These are phyloP conservation scores for Athalia rosae DNA, from an alignment of 2,888 invertebrate genomes.

Conservation along the genomic window DNA sequence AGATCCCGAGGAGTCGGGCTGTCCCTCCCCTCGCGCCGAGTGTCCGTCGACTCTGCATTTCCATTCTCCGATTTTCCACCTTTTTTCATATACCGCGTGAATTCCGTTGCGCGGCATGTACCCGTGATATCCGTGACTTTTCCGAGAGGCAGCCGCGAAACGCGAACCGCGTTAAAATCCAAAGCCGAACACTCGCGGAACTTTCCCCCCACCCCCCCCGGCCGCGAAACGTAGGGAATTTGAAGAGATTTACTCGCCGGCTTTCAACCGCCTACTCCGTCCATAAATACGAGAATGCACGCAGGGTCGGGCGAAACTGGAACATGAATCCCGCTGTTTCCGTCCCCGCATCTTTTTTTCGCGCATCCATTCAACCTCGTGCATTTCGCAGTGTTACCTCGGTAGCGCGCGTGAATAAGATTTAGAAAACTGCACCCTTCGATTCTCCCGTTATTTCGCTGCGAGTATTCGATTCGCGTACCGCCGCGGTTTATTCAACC, in stretches of 20 bases:
- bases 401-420: too few relatives aligned
- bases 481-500: too few relatives aligned
- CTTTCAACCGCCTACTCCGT: constrained; percentile 48
- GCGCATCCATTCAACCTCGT: not conserved
- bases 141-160: not conserved
- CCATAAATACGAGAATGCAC: not conserved
- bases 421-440: too few relatives aligned
- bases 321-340: constrained; percentile 1
- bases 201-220: too few relatives aligned
- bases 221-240: constrained; percentile 55
- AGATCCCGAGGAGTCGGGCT: too few relatives aligned
- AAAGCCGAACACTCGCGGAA: constrained; percentile 16
- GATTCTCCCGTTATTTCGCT: too few relatives aligned
- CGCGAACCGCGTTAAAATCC: not conserved
- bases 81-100: too few relatives aligned
- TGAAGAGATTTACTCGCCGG: constrained; percentile 59
- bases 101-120: not conserved
- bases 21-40: too few relatives aligned
- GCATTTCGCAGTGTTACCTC: not conserved
- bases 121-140: constrained; percentile 7
- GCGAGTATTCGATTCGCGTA: too few relatives aligned
- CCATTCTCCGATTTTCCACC: too few relatives aligned
- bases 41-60: too few relatives aligned
- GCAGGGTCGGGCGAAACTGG: constrained; percentile 24
- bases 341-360: not conserved